Percentiles rank a stretch among this genome's conserved stretches.
phyloP scores from a whole-genome alignment of 2,113 vertebrate species.

The Ondatra zibethicus region DNA sequence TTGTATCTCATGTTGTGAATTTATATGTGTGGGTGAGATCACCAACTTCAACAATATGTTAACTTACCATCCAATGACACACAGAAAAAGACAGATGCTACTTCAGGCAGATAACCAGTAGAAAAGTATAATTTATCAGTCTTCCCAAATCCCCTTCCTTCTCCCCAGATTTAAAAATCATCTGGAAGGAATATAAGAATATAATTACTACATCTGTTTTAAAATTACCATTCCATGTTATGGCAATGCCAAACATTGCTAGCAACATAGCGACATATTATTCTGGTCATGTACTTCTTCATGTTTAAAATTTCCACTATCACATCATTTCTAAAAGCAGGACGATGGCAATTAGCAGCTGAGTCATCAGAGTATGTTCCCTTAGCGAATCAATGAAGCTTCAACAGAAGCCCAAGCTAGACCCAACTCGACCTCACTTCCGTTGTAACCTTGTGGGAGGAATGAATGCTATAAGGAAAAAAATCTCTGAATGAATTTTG shows the following conservation, averaged over 20 bases:
- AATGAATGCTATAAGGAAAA: not conserved
- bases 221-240: not conserved
- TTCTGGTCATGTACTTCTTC: not conserved
- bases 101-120: not conserved
- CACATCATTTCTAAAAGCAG: not conserved
- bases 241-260: not conserved
- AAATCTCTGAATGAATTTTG: not conserved
- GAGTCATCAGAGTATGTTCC: not conserved
- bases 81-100: not conserved
- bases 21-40: not conserved
- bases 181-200: not conserved
- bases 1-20: not conserved
- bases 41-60: not conserved
- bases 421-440: not conserved
- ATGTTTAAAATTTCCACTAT: not conserved
- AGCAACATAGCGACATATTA: not conserved
- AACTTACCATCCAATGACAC: accelerated
- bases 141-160: not conserved
- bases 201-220: not conserved
- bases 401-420: not conserved
- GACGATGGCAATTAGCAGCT: not conserved
- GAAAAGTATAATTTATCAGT: not conserved
- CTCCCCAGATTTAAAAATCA: too few relatives aligned
- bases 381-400: not conserved
- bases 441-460: not conserved